A percentile compares a stretch with the other conserved stretches of the same genome.
Conservation (phyloP, 2,113 vertebrate genomes). For the Solea solea region DNA sequence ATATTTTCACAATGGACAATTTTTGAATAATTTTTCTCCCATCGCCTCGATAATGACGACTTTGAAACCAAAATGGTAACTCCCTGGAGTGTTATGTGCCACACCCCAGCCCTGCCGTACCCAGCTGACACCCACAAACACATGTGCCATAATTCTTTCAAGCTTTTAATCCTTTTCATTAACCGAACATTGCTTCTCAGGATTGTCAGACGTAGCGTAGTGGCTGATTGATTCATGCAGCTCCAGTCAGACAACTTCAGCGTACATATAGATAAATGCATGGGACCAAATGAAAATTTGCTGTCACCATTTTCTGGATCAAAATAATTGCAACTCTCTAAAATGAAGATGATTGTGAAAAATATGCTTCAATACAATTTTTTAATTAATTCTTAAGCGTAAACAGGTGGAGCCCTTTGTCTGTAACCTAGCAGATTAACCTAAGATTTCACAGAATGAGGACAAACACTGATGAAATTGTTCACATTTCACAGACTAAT, state of each 20-base stretch:
- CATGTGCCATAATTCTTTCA: conserved; percentile 16
- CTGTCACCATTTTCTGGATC: no score
- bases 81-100: conserved; percentile 8
- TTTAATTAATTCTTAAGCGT: no score
- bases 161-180: conserved; percentile 18
- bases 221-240: background rate
- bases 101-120: conserved; percentile 36
- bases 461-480: no score
- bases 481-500: no score
- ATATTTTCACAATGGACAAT: background rate
- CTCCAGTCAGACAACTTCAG: conserved; percentile 11
- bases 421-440: no score
- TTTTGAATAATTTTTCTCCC: no score
- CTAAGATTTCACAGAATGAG: no score
- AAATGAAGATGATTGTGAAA: no score
- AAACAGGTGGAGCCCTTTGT: no score
- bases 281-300: background rate
- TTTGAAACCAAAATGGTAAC: background rate
- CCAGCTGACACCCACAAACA: conserved; percentile 17
- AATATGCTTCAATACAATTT: no score
- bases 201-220: conserved; percentile 4
- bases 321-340: no score
- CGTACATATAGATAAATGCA: background rate
- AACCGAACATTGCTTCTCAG: background rate
- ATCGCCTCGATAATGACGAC: background rate